Evolutionary conservation across 2,113 vertebrate genomes (phyloP), one percentile per base, ranked within the genome.

Genomic region (Heterotilapia buettikoferi): DNA sequence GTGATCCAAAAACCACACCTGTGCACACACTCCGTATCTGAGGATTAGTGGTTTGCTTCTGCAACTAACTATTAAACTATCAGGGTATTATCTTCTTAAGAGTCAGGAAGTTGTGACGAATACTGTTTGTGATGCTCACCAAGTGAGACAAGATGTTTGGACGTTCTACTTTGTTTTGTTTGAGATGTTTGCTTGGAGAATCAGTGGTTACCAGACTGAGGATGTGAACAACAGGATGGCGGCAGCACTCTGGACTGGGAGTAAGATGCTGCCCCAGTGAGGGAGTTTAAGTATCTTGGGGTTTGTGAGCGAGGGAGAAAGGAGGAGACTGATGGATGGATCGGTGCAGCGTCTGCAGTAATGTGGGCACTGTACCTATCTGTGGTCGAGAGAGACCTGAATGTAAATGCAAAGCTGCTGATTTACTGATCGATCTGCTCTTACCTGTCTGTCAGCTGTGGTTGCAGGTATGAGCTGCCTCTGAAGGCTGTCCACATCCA

Each of bases 361-460:
- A 66, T 0, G 1, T 66, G 61, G 33, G 10, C 61, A 0, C 18
- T 66, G 61, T 0, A 66, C 5, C 31, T 19, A 6, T n/a, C 61
- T 66, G 61, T 66, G 53, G 0, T 57, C 0, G 18, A 54, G n/a
- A 54, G 52, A 54, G 53, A 24, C 21, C 53, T 3, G 53, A 24
- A 13, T 24, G 11, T 56, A 21, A 56, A 56, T 21, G 53, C 53
- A 56, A 54, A 56, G 53, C 11, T 56, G 0, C n/a, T 10, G 59
- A 3, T n/a, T 63, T 63, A 38, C 61, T 38, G 19, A 38, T 59
- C 1, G 1, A 59, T 66, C 61, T 21, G 19, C 6, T 33, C 59
- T 6, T 6, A 50, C 16, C 52, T 66, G 33, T 13, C 61, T 66
- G 59, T 0, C 9, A 63, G 6, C 61, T 66, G 61, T 38, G 61